These are phyloP conservation scores for Anseranas semipalmata DNA, from an alignment of 2,113 vertebrate genomes.

Conservation along the genomic window DNA sequence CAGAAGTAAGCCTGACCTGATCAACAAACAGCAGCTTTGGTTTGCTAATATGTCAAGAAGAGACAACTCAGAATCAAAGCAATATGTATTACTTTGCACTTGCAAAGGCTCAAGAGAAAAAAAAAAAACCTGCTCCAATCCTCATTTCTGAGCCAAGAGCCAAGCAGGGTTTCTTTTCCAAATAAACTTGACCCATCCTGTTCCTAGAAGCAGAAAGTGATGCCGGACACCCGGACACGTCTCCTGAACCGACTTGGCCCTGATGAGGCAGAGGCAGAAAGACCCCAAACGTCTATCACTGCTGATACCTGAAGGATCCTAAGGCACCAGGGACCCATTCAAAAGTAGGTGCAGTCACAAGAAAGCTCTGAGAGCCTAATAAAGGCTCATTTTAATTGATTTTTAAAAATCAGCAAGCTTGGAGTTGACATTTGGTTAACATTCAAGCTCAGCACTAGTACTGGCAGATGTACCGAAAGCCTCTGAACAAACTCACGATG, in stretches of 20 bases:
- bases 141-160: neutral
- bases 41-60: neutral
- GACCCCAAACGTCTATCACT: neutral
- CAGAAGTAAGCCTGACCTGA: constrained; percentile 3
- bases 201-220: constrained; percentile 8
- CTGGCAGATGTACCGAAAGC: neutral
- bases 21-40: neutral
- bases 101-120: neutral
- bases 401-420: neutral
- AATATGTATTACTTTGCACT: neutral
- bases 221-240: neutral
- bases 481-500: constrained; percentile 16
- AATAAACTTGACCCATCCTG: neutral
- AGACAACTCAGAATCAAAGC: constrained; percentile 11
- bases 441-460: constrained; percentile 21
- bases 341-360: neutral
- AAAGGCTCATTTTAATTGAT: neutral
- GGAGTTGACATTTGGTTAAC: constrained; percentile 31
- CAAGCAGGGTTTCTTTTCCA: neutral
- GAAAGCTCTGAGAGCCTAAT: neutral
- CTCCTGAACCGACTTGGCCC: neutral
- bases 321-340: neutral
- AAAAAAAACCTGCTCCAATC: neutral
- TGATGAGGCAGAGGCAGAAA: neutral
- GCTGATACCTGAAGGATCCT: neutral